A percentile compares a stretch with the other conserved stretches of the same genome.
These are phyloP conservation scores for Eulemur mongoz DNA, from an alignment of 2,797 vertebrate species.

Conservation along the genomic window DNA sequence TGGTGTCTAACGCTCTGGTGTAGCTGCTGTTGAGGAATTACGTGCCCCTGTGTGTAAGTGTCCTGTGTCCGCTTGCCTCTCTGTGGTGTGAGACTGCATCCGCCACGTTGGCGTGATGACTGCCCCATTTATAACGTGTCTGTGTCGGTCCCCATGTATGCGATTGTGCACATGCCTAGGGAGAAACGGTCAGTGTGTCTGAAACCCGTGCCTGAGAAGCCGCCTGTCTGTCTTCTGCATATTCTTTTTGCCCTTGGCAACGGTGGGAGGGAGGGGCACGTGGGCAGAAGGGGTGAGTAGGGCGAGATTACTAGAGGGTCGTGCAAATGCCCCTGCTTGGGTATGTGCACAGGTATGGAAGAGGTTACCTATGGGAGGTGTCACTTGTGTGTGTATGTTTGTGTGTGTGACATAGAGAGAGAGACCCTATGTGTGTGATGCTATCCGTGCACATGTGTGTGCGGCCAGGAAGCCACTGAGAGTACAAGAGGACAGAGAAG, in stretches of 20 bases:
- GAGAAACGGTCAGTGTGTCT: not conserved
- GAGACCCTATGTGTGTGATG: not conserved
- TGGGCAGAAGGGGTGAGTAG: not conserved
- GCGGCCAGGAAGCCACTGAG: not conserved
- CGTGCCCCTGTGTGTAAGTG: not conserved
- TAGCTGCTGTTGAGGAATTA: not conserved
- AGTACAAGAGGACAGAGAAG: not conserved
- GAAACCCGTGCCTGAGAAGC: rapidly evolving
- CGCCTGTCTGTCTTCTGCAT: not conserved
- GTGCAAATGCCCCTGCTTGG: not conserved
- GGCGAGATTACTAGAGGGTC: not conserved
- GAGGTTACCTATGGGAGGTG: not conserved
- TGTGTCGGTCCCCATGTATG: not conserved
- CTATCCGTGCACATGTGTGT: rapidly evolving
- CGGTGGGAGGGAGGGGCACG: not conserved
- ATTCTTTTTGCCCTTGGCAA: not conserved
- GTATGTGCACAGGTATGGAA: no score
- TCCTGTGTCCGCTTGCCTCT: not conserved
- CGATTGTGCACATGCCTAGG: rapidly evolving
- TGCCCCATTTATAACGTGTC: not conserved
- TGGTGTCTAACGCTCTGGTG: not conserved
- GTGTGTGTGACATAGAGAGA: not conserved
- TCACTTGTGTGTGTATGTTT: not conserved
- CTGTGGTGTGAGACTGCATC: not conserved
- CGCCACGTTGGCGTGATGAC: not conserved